Base-by-base conservation (phyloP, 2,888 invertebrate species). In the Chloroclystis v-ata region DNA sequence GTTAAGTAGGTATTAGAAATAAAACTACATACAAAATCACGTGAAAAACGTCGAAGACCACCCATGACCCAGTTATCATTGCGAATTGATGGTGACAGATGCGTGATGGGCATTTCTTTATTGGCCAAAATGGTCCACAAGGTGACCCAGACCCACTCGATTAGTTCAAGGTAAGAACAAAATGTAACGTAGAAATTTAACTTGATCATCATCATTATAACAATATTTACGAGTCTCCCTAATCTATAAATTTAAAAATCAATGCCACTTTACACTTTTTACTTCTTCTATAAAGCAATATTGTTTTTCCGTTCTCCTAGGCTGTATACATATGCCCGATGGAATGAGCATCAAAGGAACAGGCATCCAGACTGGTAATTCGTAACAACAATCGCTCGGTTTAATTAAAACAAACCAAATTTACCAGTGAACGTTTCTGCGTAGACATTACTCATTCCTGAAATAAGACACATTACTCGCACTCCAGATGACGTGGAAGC, bases 61-160 rank as follows among this genome's bases (percentile, higher is more conserved):
- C 29, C 32, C 46, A 26, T 46, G 49, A 50, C 46, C 50, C 16
- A 42, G 33, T 46, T 46, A 13, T 33, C 10, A 28, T 41, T 40
- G 48, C 43, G 24, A 43, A 48, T 43, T 30, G 28, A 40, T 44
- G 28, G 20, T 39, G 13, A 40, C 24, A 41, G 11, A 41, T 30
- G 28, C 1, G 24, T 16, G 41, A 41, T 32, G 14, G 32, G 5
- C 16, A 33, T 42, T 28, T 33, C 25, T 29, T 49, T 37, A 49
- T 49, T 49, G 40, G 20, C 24, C 40, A 14, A 49, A 43, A 44
- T 44, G 30, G 16, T 9, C 32, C 35, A 37, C 48, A 44, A 49
- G 48, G 48, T 37, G 29, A 48, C 28, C 33, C 26, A 30, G 32
- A 28, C 11, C 7, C 30, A 25, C 26, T 37, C 14, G 25, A 10